Base-by-base conservation (phyloP, 2,113 vertebrate genomes). In the Charadrius vociferus region DNA sequence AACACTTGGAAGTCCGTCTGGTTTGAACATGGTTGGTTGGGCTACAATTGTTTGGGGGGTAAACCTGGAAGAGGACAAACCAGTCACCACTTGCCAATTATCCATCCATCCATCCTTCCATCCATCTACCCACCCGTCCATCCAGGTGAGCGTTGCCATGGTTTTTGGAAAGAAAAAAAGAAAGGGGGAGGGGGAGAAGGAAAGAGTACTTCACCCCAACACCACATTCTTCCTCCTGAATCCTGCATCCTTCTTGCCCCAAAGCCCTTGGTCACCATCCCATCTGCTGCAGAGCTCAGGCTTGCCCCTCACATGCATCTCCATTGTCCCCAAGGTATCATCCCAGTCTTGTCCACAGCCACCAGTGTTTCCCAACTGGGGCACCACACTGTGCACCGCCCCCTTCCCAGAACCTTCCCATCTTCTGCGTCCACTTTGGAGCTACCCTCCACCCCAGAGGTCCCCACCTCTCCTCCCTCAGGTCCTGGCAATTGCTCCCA, bases 401-500 rank as follows among this genome's bases (percentile, higher is more conserved):
- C 1, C 36, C 70, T 83, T 56, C 19, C 81, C 39, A 94, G 55
- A 65, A 65, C 13, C 7, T 45, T 86, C 29, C 22, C 50, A 49
- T 20, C 23, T 63, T 32, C 22, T 78, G 49, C 37, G 53, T 55
- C 32, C 24, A 32, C 1, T 0, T 50, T 1, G 2, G 26, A 82
- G 26, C 19, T 21, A 36, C 50, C 10, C 30, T 85, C 63, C 27
- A 30, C 49, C 23, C 19, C 45, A 82, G 29, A 50, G 50, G 12
- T 52, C 14, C 11, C 29, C 53, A 81, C 1, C 19, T 81, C 26
- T 39, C 17, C 18, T 45, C 32, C 18, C 34, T 27, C 63, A 27
- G 10, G 39, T 82, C 34, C 34, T 7, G 1, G 21, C 29, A 3
- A 1, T 43, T 4, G 3, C 29, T 70, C 29, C 13, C 22, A 9